phyloP scores from a whole-genome alignment of 2,888 invertebrate species.

The Calliopum simillimum region DNA sequence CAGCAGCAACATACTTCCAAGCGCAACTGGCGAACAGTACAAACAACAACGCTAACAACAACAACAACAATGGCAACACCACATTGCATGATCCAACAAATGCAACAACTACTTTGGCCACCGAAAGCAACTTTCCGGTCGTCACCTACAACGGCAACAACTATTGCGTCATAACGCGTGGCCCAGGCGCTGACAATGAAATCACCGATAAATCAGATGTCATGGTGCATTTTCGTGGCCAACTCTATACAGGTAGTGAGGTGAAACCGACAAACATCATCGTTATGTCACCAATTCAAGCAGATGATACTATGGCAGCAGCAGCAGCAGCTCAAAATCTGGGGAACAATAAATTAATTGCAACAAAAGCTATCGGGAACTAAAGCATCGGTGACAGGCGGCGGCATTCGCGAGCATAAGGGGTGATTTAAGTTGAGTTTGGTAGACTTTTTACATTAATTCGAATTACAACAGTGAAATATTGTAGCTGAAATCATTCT shows the following conservation, averaged over 20 bases:
- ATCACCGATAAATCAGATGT: conserved; percentile 48
- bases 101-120: conserved; percentile 36
- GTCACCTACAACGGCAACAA: conserved; percentile 62
- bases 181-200: conserved; percentile 26
- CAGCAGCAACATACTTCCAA: conserved; percentile 62
- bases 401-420: not conserved
- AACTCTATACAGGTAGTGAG: conserved; percentile 49
- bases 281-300: conserved; percentile 58
- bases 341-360: not conserved
- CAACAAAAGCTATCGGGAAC: conserved; percentile 1
- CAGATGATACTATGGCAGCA: conserved; percentile 32
- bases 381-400: not conserved
- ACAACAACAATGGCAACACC: conserved; percentile 36
- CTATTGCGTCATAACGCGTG: conserved; percentile 62
- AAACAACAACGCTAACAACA: conserved; percentile 46
- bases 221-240: conserved; percentile 50
- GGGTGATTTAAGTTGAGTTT: no score
- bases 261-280: conserved; percentile 56
- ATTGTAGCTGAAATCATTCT: no score
- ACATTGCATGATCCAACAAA: conserved; percentile 39
- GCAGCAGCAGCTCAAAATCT: not conserved
- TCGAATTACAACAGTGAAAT: no score
- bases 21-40: conserved; percentile 54
- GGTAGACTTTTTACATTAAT: no score
- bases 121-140: conserved; percentile 56